Conservation (phyloP, 1,140 invertebrate species). For the Calliphora vicina region DNA sequence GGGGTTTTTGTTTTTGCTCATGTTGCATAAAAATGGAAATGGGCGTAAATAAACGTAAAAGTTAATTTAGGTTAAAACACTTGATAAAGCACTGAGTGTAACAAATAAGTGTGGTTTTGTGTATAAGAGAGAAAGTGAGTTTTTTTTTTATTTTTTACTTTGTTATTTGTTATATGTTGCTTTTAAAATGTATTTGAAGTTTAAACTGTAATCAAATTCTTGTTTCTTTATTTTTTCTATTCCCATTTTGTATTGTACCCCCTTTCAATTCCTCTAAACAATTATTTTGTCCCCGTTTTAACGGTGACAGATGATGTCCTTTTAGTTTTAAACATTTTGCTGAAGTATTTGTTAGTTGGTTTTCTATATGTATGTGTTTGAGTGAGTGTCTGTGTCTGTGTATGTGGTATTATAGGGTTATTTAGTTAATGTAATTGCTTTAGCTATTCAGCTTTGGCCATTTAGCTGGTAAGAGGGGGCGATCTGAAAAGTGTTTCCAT, state of each 20-base stretch:
- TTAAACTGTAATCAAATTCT: neutral
- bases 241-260: neutral
- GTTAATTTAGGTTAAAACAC: too few species aligned
- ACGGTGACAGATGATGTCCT: conserved; percentile 1
- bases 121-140: too few species aligned
- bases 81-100: too few species aligned
- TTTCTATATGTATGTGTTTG: neutral
- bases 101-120: too few species aligned
- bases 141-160: neutral
- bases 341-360: neutral
- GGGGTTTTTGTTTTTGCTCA: too few species aligned
- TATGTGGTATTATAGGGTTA: neutral
- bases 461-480: neutral
- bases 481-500: too few species aligned
- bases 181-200: neutral
- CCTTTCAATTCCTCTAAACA: neutral
- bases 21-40: too few species aligned
- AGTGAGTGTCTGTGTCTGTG: neutral
- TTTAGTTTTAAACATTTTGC: neutral
- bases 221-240: neutral
- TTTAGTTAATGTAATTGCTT: conserved; percentile 14
- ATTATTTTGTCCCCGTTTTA: neutral
- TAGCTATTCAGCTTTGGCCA: neutral
- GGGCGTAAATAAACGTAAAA: too few species aligned
- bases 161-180: neutral